Base-by-base conservation (phyloP, 2,888 invertebrate genomes). In the Aspidiotus destructor region DNA sequence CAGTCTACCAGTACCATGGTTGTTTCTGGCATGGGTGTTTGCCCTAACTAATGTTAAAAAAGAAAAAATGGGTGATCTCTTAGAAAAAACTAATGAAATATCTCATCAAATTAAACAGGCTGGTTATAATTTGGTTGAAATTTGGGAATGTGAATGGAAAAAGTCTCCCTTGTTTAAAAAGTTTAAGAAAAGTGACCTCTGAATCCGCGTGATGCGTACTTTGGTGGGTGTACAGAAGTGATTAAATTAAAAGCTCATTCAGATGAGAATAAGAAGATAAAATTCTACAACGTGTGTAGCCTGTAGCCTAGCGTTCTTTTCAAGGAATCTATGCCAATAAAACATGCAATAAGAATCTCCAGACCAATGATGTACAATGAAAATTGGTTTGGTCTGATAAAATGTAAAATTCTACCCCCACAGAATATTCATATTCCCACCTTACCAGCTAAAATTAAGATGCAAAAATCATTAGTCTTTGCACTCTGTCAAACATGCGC, bases 231-330 rank as follows among this genome's bases (percentile, higher is more conserved):
- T 70, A 11, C 70, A 73, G 67, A 72, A 72, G 71, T 62, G 71
- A 61, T 63, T 69, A 70, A 72, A 73, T 69, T 10, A 60, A 28
- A 71, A 73, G 65, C 70, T 73, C 70, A 70, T 73, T 62, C 70
- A 70, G n/a, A 71, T 65, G 68, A 63, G 72, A 60, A 72, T 72
- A 63, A 71, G 72, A 17, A 73, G 71, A 41, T 72, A 73, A 13
- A 70, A 71, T 62, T 73, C 54, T 70, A 72, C 70, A 62, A n/a
- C n/a, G n/a, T n/a, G n/a, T n/a, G n/a, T n/a, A n/a, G n/a, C n/a
- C n/a, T n/a, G n/a, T n/a, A n/a, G n/a, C n/a, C n/a, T n/a, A n/a
- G n/a, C n/a, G n/a, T n/a, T n/a, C n/a, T n/a, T n/a, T n/a, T n/a
- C n/a, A n/a, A n/a, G n/a, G n/a, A n/a, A n/a, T n/a, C n/a, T n/a